A percentile compares a stretch with the other conserved stretches of the same genome.
These are phyloP conservation scores for Cheracebus regulus DNA, from an alignment of 2,797 vertebrate genomes.

Conservation along the genomic window DNA sequence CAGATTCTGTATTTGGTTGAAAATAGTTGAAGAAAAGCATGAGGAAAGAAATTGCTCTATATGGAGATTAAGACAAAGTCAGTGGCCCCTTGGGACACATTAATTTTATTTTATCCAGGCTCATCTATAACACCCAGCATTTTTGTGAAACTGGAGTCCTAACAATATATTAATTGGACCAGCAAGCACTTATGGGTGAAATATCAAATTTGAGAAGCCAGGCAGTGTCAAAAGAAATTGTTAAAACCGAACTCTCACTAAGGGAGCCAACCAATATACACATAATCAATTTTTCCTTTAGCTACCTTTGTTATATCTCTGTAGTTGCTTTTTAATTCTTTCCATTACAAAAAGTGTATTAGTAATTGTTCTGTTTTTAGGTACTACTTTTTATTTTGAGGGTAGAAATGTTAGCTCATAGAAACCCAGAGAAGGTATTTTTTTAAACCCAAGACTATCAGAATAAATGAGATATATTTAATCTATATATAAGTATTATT, in stretches of 20 bases:
- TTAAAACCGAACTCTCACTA: not conserved
- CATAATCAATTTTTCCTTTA: not conserved
- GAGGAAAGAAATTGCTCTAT: not conserved
- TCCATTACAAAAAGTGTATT: not conserved
- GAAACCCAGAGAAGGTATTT: not conserved
- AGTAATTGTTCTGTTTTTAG: slow-evolving; percentile 35
- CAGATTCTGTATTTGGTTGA: slow-evolving; percentile 21
- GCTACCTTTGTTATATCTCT: not conserved
- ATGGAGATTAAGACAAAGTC: not conserved
- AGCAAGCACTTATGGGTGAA: not conserved
- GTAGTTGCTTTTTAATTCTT: not conserved
- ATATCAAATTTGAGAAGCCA: not conserved
- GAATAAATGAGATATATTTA: slow-evolving; percentile 37
- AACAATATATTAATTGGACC: not conserved
- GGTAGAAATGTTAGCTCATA: not conserved
- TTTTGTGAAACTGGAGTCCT: not conserved
- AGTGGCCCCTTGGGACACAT: not conserved
- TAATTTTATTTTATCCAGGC: slow-evolving; percentile 53
- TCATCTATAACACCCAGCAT: not conserved
- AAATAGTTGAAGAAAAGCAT: slow-evolving; percentile 7
- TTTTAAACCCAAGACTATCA: not conserved
- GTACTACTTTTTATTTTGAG: not conserved
- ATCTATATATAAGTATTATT: not conserved
- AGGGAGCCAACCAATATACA: not conserved
- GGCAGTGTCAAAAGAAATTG: not conserved